Conservation (phyloP, 2,797 vertebrate genomes). For the Mormyrus proboscirostris region DNA sequence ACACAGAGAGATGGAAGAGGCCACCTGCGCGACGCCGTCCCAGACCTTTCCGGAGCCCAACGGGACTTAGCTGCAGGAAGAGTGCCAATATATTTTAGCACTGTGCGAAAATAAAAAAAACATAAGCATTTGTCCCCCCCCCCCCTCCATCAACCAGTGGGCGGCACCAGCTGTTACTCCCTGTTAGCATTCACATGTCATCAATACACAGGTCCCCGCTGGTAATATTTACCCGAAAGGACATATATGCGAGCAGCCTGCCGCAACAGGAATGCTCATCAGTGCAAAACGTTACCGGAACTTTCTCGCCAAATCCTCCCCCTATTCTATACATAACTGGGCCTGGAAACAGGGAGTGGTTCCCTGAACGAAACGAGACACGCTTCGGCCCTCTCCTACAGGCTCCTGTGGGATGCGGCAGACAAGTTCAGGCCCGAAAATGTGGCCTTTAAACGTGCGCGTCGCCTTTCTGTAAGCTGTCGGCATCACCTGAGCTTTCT, state of each 20-base stretch:
- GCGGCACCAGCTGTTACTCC: not conserved
- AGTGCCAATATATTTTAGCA: not conserved
- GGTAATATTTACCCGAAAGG: not conserved
- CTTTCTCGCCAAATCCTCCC: not conserved
- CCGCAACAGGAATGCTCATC: not conserved
- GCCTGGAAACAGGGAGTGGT: conserved; percentile 1
- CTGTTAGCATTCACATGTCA: not conserved
- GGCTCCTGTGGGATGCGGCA: conserved; percentile 30
- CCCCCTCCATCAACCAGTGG: not conserved
- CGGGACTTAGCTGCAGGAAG: not conserved
- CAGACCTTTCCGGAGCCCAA: conserved; percentile 25
- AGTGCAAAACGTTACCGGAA: not conserved
- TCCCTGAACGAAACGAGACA: conserved; percentile 62
- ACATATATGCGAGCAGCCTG: not conserved
- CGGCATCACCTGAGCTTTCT: conserved; percentile 4
- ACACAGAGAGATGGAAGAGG: conserved; percentile 53
- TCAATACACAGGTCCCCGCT: not conserved
- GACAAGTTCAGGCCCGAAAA: conserved; percentile 22
- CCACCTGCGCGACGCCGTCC: conserved; percentile 47
- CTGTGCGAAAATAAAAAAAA: conserved; percentile 21
- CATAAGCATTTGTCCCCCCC: conserved; percentile 46
- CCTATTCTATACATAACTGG: not conserved
- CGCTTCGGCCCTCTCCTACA: conserved; percentile 44
- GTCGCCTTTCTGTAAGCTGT: conserved; percentile 1
- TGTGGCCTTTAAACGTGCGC: conserved; percentile 12